Base-by-base conservation (phyloP, 2,113 vertebrate species). In the Oreochromis spilurus region DNA sequence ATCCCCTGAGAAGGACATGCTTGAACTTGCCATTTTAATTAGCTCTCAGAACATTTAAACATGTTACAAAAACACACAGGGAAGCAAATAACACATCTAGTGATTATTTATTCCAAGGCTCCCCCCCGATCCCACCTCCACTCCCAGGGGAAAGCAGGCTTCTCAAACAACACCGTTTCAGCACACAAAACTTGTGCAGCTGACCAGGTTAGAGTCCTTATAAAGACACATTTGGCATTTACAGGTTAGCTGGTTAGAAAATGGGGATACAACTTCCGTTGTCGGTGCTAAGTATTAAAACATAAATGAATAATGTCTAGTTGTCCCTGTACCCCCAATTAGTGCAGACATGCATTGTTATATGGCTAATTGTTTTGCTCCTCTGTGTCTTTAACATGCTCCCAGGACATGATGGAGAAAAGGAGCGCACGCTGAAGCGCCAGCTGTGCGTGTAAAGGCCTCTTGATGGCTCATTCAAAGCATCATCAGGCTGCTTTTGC, bases 21-120 rank as follows among this genome's bases (percentile, higher is more conserved):
- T 90, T 84, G 70, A 94, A 93, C 95, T 89, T 92, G 95, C 92
- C 92, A 62, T 93, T 93, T 93, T 95, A 96, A 96, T 96, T 92
- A 95, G 90, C 80, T 90, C 86, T 89, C 60, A 58, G 79, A 88
- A 90, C 90, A 82, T 87, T 89, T 91, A 93, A 94, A 95, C 94
- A 92, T 87, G 81, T 90, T 60, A 83, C 82, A 84, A 87, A 87
- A 84, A 43, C 60, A 77, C 40, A 62, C 38, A 0, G 85, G 91
- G 77, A 93, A 90, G 91, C 62, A 84, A 89, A 92, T 65, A 87
- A 89, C 77, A 88, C 26, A 50, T 83, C 75, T 50, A 52, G 19
- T 62, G 81, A 75, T 89, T 45, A 81, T 88, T 75, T 88, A 83
- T 83, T 87, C 79, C 40, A 60, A 36, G 26, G 1, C 3, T 4